Evolutionary conservation across 2,797 vertebrate species (phyloP).

Genomic region (Kryptopterus vitreolus): DNA sequence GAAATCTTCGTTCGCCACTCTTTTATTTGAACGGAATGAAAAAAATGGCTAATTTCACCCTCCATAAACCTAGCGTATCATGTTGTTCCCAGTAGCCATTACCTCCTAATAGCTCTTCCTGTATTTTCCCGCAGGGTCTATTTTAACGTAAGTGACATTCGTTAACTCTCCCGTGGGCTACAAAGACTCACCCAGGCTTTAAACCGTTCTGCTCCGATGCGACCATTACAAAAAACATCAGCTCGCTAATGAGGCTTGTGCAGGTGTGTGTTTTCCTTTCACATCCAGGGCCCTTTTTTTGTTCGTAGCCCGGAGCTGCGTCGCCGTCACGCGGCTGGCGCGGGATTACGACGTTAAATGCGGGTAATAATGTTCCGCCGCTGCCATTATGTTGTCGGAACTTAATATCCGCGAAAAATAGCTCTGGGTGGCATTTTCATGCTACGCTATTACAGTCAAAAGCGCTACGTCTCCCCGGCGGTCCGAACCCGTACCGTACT

Average conservation of each 20-base stretch:
- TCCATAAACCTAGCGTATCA: not conserved
- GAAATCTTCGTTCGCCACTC: too few species aligned
- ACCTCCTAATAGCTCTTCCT: not conserved
- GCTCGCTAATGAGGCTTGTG: slow-evolving; percentile 32
- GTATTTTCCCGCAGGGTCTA: not conserved
- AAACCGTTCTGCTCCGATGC: not conserved
- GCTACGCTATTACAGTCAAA: not conserved
- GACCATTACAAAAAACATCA: slow-evolving; percentile 35
- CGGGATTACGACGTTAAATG: not conserved
- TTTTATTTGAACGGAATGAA: too few species aligned
- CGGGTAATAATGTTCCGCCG: not conserved
- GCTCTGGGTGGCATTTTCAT: not conserved
- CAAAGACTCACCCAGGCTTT: slow-evolving; percentile 31
- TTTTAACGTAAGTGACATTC: not conserved
- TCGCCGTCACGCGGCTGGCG: not conserved
- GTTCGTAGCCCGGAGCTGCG: slow-evolving; percentile 3
- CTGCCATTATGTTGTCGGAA: not conserved
- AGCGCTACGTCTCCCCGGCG: too few species aligned
- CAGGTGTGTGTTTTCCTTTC: not conserved
- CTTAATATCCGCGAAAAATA: not conserved
- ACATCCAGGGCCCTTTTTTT: not conserved
- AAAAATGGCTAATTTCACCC: not conserved
- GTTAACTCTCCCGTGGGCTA: slow-evolving; percentile 29
- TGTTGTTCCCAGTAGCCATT: not conserved
- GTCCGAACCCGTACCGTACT: too few species aligned